phyloP scores from a whole-genome alignment of 2,113 vertebrate species.

The Gymnocephalus cernua region DNA sequence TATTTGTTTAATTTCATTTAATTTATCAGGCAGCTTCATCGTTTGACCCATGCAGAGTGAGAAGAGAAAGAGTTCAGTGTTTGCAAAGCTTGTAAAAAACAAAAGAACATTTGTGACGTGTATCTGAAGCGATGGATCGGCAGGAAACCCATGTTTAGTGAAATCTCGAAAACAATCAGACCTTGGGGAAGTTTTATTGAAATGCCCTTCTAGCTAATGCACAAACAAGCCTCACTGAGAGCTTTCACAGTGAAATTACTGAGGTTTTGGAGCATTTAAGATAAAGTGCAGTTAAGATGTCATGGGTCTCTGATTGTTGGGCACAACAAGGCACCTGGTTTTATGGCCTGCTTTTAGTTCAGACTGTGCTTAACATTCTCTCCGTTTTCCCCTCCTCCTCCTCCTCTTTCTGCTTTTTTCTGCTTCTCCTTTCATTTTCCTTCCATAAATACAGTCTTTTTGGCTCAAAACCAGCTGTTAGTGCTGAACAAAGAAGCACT shows the following conservation, averaged over 20 bases:
- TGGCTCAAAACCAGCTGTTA: slow-evolving; percentile 77
- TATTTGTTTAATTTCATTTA: neutral
- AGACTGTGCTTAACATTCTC: slow-evolving; percentile 41
- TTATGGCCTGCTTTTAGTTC: slow-evolving; percentile 48
- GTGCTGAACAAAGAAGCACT: slow-evolving; percentile 74
- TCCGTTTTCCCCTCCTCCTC: neutral
- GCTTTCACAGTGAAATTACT: slow-evolving; percentile 33
- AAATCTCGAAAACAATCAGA: slow-evolving; percentile 59
- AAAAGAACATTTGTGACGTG: slow-evolving; percentile 48
- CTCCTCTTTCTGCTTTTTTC: slow-evolving; percentile 36
- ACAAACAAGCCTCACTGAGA: slow-evolving; percentile 32
- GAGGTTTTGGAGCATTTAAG: slow-evolving; percentile 45
- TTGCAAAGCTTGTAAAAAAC: slow-evolving; percentile 39
- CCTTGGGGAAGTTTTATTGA: slow-evolving; percentile 40
- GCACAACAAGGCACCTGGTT: slow-evolving; percentile 61
- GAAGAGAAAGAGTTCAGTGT: slow-evolving; percentile 31
- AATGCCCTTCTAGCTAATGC: slow-evolving; percentile 36
- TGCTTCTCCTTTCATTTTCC: slow-evolving; percentile 67
- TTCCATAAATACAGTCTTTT: slow-evolving; percentile 69
- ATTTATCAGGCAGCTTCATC: neutral
- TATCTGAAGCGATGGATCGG: slow-evolving; percentile 16
- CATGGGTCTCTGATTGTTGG: slow-evolving; percentile 43
- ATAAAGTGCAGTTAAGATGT: slow-evolving; percentile 65
- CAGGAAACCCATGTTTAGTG: slow-evolving; percentile 54
- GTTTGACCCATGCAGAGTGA: neutral